Base-by-base conservation (phyloP, 1,140 invertebrate species). In the Cotesia vestalis region DNA sequence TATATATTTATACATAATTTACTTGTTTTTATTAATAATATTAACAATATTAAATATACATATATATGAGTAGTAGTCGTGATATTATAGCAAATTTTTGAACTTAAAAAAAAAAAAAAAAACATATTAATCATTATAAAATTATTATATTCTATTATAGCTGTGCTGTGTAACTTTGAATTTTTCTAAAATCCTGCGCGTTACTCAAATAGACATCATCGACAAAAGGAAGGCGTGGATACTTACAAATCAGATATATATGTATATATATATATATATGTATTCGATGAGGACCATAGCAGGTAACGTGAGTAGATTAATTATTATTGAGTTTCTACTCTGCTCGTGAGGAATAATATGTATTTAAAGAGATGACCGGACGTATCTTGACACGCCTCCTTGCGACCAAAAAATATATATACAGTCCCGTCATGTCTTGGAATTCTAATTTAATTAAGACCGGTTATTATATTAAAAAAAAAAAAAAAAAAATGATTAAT, bases 391-490 rank as follows among this genome's bases (percentile, higher is more conserved):
- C 17, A 66, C 63, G 38, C 63, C 40, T 38, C 12, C 46, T 27
- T 51, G 51, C 17, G 12, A 53, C 4, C 20, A 35, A 36, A 64
- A 35, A 71, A 70, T 36, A 46, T 38, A 52, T 57, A 60, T 27
- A 38, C 20, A 66, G 60, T 34, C 57, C 60, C 8, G 51, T 61
- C 12, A 66, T 59, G 53, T 64, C 51, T 46, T 46, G 40, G 40
- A 84, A 82, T 84, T 82, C 79, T 85, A 85, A 85, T 85, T 85
- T 81, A 85, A 85, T 85, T 85, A 85, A 71, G 40, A 63, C 17
- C 27, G 40, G 46, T 66, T 46, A 46, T 46, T 8, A 46, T 46
- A 46, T 46, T 20, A 52, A 9, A 66, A 57, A 35, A 60, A 40
- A 27, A 14, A 36, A 59, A 63, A 38, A 63, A 55, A 35, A 64